Base-by-base conservation (phyloP, 2,797 vertebrate species). In the Lacerta agilis region DNA sequence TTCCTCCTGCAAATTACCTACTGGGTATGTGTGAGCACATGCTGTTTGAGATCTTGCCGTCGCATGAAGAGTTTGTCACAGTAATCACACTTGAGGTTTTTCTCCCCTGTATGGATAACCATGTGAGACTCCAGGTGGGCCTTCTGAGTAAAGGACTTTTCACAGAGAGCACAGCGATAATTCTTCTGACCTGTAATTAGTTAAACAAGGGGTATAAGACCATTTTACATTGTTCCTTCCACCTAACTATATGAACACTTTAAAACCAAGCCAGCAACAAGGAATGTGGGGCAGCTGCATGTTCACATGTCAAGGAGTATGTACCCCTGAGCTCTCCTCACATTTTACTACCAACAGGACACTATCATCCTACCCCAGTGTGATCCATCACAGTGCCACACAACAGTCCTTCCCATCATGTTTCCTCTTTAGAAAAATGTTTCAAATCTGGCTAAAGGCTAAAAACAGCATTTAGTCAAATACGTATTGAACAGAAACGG, bases 71-170 rank as follows among this genome's bases (percentile, higher is more conserved):
- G 95, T 88, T 98, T 98, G 78, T 99, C 98, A 10, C 99, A 99
- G 93, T 98, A 98, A 94, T 99, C 98, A 89, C 99, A 99, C 95
- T 99, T 99, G 36, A 99, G 97, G 87, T 98, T 99, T 96, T 99
- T 99, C 92, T 98, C 98, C 0, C 98, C 98, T 0, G 98, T 99
- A 96, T 99, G 99, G 92, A 98, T 99, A 92, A 99, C 97, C 99
- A 99, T 99, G 89, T 99, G 99, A 0, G 99, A 99, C 2, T 98
- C 98, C 91, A 99, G 96, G 69, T 99, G 99, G 79, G 99, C 98
- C 92, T 99, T 99, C 97, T 99, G 99, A 7, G 98, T 99, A 93
- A 99, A 99, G 0, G 97, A 98, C 91, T 98, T 99, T 92, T 98
- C 98, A 5, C 99, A 99, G 83, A 99, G 97, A 2, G 96, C 97